A percentile compares a stretch with the other conserved stretches of the same genome.
Conservation (phyloP, 2,113 vertebrate genomes). For the Oreocharis arfaki region DNA sequence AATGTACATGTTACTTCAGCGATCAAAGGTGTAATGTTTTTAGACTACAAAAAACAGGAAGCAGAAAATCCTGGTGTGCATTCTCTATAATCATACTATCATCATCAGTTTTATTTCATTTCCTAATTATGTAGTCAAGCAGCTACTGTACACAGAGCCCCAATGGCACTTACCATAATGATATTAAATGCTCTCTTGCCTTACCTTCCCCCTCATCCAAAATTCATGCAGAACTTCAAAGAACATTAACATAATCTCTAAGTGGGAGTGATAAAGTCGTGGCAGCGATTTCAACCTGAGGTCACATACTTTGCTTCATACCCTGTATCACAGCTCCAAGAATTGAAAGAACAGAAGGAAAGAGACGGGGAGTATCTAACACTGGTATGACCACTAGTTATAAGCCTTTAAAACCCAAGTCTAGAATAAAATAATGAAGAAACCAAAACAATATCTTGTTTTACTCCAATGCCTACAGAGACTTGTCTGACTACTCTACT, state of each 20-base stretch:
- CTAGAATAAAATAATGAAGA: neutral
- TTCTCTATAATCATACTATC: neutral
- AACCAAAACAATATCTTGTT: neutral
- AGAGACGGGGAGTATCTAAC: neutral
- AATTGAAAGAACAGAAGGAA: neutral
- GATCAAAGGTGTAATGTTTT: neutral
- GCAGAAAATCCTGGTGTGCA: neutral
- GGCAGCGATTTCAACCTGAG: neutral
- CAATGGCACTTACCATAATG: neutral
- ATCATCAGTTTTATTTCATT: neutral
- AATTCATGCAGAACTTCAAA: neutral
- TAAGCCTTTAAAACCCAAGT: neutral
- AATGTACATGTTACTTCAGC: neutral
- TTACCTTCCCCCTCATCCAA: neutral
- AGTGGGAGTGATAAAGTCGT: neutral
- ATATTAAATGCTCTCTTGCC: neutral
- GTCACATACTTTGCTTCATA: neutral
- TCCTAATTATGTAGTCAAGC: neutral
- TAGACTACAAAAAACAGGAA: neutral
- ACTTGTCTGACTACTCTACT: neutral
- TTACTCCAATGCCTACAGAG: neutral
- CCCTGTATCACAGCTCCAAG: neutral
- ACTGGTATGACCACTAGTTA: neutral
- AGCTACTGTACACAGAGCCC: neutral
- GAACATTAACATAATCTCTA: neutral